phyloP scores from a whole-genome alignment of 2,797 vertebrate species.

The Sarcoramphus papa region DNA sequence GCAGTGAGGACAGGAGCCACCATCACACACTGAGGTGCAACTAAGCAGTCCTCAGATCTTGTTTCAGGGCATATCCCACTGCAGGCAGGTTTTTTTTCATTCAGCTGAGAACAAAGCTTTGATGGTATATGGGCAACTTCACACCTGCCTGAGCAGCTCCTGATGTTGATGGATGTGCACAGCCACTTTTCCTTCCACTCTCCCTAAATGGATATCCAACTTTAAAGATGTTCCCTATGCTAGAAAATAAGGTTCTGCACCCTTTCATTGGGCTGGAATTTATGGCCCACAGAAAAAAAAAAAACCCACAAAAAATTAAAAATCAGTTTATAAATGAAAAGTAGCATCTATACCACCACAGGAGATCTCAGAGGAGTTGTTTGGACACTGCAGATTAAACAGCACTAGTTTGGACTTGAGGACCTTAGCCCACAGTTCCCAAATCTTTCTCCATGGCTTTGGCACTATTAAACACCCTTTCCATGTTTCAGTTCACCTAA shows the following conservation, averaged over 20 bases:
- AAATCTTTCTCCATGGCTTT: not conserved
- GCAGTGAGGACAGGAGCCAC: not conserved
- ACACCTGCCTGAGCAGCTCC: not conserved
- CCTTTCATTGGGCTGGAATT: not conserved
- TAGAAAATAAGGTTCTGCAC: not conserved
- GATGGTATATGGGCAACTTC: not conserved
- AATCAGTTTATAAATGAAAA: not conserved
- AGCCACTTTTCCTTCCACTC: not conserved
- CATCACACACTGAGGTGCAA: not conserved
- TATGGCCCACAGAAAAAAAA: not conserved
- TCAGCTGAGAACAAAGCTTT: not conserved
- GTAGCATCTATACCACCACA: not conserved
- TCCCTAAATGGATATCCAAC: not conserved
- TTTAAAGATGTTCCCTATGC: not conserved
- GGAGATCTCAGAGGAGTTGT: not conserved
- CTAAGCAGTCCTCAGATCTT: not conserved
- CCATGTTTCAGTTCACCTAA: not conserved
- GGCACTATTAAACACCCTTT: not conserved
- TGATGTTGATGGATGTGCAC: not conserved
- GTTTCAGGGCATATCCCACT: not conserved
- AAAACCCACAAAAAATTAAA: not conserved
- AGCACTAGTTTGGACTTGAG: not conserved
- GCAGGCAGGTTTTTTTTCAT: not conserved
- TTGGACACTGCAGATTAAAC: not conserved
- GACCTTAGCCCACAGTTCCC: not conserved